phyloP scores from a whole-genome alignment of 2,113 vertebrate species.

The Dipodomys ordii region DNA sequence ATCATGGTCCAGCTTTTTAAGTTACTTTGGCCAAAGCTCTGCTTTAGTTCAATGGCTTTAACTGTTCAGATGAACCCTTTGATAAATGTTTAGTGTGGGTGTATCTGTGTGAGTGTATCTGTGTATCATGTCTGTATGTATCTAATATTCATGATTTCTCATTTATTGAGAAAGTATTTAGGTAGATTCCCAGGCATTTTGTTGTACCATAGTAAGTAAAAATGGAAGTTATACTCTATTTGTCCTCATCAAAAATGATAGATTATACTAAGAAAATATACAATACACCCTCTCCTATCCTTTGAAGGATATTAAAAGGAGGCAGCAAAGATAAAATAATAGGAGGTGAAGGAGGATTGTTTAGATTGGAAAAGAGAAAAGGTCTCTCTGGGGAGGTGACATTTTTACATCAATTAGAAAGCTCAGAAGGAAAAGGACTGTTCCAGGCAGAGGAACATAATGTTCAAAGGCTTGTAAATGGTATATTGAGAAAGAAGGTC shows the following conservation, averaged over 20 bases:
- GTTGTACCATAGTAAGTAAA: background rate
- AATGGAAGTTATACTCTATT: background rate
- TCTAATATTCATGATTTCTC: background rate
- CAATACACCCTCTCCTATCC: too few relatives aligned
- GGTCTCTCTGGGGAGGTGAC: background rate
- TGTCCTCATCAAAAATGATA: background rate
- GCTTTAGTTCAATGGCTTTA: background rate
- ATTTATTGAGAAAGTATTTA: background rate
- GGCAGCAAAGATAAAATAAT: background rate
- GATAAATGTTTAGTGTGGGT: background rate
- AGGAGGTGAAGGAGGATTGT: background rate
- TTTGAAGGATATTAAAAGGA: slow-evolving; percentile 15
- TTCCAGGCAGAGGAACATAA: background rate
- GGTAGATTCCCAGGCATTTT: background rate
- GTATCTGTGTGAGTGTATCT: too few relatives aligned
- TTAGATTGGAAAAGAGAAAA: slow-evolving; percentile 1
- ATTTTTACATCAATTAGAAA: background rate
- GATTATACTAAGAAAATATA: background rate
- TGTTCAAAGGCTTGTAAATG: background rate
- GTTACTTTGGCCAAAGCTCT: background rate
- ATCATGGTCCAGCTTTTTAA: slow-evolving; percentile 39
- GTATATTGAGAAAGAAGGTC: background rate
- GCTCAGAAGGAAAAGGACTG: background rate
- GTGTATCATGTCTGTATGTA: too few relatives aligned
- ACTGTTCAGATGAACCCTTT: background rate